Evolutionary conservation across 2,888 invertebrate species (phyloP), one percentile per base, ranked within the genome.

Genomic region (Torymus tubicola): DNA sequence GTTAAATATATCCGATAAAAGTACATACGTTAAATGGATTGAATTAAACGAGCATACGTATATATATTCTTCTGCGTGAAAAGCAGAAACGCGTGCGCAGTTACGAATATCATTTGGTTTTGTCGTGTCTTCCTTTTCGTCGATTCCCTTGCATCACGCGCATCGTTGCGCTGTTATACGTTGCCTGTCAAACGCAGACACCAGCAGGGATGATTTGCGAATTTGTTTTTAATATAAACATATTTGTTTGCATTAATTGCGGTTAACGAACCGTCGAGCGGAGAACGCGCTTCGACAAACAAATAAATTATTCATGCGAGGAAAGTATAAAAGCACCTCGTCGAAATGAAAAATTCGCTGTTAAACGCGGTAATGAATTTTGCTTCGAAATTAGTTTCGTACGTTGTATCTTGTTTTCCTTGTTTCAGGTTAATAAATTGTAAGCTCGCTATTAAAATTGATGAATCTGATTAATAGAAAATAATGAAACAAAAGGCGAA

Each of bases 171-270:
- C 58, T 53, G 71, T n/a, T n/a, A n/a, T n/a, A n/a, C 60, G 53
- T 65, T 78, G 50, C 67, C 71, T 71, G 71, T 78, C 71, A 78
- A 67, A 65, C 14, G 31, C 78, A 78, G 65, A n/a, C n/a, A 2
- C 50, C 31, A n/a, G 13, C 42, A 31, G 42, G n/a, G 42, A 74
- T 70, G 42, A 64, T 52, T 42, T 24, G 31, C 11, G 53, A 52
- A 63, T 72, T 31, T 31, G 21, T 72, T 63, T 63, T 16, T 14
- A 31, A 31, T 50, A 50, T 21, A 65, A 63, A 70, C 31, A 31
- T 31, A 31, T 31, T 63, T 70, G 69, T 63, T 42, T 63, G n/a
- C 31, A 58, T 69, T 69, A 70, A 64, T 42, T 16, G n/a, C n/a
- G 70, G n/a, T 16, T 24, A 50, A 55, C 57, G 42, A 50, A 24